Base-by-base conservation (phyloP, 53 echinoderm and acorn worm genomes). In the Glandiceps talaboti region DNA sequence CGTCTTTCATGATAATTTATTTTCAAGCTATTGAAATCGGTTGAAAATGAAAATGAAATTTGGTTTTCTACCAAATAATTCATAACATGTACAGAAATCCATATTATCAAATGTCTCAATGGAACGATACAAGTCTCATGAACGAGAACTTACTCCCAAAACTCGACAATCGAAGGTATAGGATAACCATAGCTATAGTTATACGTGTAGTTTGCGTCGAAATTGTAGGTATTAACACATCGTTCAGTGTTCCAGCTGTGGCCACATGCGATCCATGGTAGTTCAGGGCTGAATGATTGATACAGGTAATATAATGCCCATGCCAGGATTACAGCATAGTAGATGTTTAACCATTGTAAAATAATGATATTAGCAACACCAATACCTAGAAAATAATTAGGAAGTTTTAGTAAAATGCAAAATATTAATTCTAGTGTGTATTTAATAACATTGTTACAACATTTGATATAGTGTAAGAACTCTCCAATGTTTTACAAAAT, bases 231-330 rank as follows among this genome's bases (percentile, higher is more conserved):
- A 1, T 78, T 32, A 32, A 78, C 79, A 26, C 99, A 99, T 77
- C 82, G 79, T 1, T 81, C 73, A 0, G 89, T 91, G 85, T 99
- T 99, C 93, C 91, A 99, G 14, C 73, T 81, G 75, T 99, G 93
- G 82, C 89, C 80, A 82, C 99, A 99, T 74, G 87, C 82, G 31
- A 91, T 90, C 93, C 93, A 99, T 0, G 99, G 99, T 28, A 99
- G 89, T 30, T 86, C 83, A 30, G 82, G 79, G 12, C 86, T 91
- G 80, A 99, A 99, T 28, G 99, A 99, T 86, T 91, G 87, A 77
- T 91, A 86, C 91, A 99, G 86, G 91, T 99, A 99, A 79, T 93
- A 99, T 26, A 99, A 75, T 1, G 91, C 82, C 99, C 99, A 99
- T 27, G 99, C 99, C 84, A 99, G 83, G 81, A 99, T 94, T 76